Base-by-base conservation (phyloP, 2,888 invertebrate species). In the Gnatocerus cornutus region DNA sequence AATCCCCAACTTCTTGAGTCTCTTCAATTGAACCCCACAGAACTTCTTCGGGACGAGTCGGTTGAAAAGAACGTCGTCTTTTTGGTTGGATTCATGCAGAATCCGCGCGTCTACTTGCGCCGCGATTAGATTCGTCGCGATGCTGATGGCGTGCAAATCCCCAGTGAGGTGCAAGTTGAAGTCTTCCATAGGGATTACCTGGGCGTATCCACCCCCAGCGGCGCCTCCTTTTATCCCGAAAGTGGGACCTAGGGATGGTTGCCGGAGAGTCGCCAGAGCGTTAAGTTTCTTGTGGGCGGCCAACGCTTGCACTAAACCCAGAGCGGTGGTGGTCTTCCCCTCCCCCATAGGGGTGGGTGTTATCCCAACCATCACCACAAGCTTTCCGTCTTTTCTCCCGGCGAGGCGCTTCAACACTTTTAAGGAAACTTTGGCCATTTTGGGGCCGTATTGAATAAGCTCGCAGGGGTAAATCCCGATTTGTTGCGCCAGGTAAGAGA, bases 341-440 rank as follows among this genome's bases (percentile, higher is more conserved):
- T 99, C 99, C 0, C 99, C 99, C n/a, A 99, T 87, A 0, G 99
- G 98, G 0, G 99, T 99, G 0, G 99, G 99, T 0, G 98, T 99
- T 58, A 99, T 98, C 95, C 97, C 99, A 59, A 95, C 95, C 3
- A 99, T 96, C 0, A 99, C 96, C 68, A 99, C 91, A 85, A 97
- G 99, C 87, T 94, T 96, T 66, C 98, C 99, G 79, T 91, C 87
- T 33, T 87, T 86, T 64, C 90, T 90, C 63, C 89, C 83, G 52
- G 87, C 83, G 52, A 98, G 86, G 14, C 99, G 87, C 8, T 97
- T 88, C 27, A 97, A 85, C 39, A 96, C 92, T 0, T 89, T 89
- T 9, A 99, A 87, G 0, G 94, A 89, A 9, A 99, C 90, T 87
- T 99, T 99, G 8, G 98, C 99, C 84, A 98, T 99, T 77, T 93